phyloP scores from a whole-genome alignment of 2,113 vertebrate species.

The Cyanoramphus novaezelandiae region DNA sequence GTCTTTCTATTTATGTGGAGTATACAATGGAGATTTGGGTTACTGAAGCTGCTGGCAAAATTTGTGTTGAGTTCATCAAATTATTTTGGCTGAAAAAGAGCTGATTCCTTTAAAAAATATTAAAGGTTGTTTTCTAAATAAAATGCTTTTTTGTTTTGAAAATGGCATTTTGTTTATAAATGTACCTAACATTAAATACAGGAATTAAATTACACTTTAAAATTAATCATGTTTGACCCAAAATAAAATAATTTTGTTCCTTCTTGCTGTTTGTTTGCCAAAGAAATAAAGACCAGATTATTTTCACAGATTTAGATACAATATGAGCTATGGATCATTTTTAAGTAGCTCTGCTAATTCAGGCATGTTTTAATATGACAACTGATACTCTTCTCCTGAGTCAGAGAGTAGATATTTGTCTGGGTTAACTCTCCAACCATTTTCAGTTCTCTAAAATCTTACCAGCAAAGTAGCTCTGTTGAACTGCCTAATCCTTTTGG shows the following conservation, averaged over 20 bases:
- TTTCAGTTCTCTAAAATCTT: not conserved
- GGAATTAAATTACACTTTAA: not conserved
- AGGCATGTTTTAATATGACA: not conserved
- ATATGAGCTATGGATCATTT: not conserved
- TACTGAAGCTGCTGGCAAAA: slow-evolving; percentile 33
- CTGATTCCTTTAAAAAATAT: not conserved
- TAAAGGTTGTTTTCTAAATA: slow-evolving; percentile 28
- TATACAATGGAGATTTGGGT: not conserved
- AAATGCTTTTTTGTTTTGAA: not conserved
- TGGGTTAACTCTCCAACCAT: not conserved
- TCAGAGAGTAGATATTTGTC: not conserved
- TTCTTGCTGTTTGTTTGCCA: not conserved
- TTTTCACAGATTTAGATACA: not conserved
- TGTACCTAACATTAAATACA: not conserved
- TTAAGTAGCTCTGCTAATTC: slow-evolving; percentile 35
- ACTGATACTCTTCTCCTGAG: not conserved
- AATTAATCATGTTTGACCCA: not conserved
- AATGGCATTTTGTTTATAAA: not conserved
- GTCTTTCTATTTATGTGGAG: not conserved
- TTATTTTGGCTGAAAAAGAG: slow-evolving; percentile 25
- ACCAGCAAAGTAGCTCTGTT: not conserved
- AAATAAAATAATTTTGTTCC: not conserved
- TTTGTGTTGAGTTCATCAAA: not conserved
- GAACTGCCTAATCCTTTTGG: not conserved
- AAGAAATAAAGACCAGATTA: not conserved